These are phyloP conservation scores for Embidobia sp. DNA, from an alignment of 2,888 invertebrate species.

Conservation along the genomic window DNA sequence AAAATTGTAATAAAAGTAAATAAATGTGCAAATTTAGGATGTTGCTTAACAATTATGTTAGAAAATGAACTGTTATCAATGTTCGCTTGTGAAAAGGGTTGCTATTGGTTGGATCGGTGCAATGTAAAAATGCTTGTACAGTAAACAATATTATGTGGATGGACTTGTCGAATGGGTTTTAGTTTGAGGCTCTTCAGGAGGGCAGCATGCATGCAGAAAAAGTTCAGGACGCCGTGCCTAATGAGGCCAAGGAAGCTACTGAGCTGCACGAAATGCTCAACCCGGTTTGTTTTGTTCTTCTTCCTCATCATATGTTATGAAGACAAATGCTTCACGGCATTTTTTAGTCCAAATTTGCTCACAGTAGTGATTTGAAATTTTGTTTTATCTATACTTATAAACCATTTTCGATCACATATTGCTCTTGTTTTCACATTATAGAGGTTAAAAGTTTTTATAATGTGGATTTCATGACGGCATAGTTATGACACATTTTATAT, in stretches of 20 bases:
- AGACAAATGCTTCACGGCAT: constrained; percentile 66
- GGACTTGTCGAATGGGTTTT: constrained; percentile 73
- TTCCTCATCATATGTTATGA: constrained; percentile 1
- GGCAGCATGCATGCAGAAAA: constrained; percentile 79
- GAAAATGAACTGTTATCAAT: no score
- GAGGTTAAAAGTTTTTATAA: no score
- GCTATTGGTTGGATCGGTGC: constrained; percentile 41
- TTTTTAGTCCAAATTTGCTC: constrained; percentile 23
- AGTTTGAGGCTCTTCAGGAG: constrained; percentile 80
- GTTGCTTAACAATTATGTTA: no score
- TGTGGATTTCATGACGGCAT: no score
- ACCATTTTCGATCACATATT: no score
- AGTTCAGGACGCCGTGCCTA: constrained; percentile 74
- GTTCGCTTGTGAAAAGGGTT: constrained; percentile 32
- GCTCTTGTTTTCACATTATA: no score
- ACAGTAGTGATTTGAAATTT: constrained; percentile 1
- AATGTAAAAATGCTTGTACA: constrained; percentile 30
- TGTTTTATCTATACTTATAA: neutral
- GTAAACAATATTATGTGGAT: constrained; percentile 27
- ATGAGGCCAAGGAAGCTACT: constrained; percentile 77
- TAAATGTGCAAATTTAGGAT: no score
- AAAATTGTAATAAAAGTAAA: no score
- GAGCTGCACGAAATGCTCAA: constrained; percentile 79
- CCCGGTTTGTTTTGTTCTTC: constrained; percentile 76
- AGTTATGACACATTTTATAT: no score